A percentile compares a stretch with the other conserved stretches of the same genome.
Conservation (phyloP, 1,140 invertebrate genomes). For the Yoshiicerus persimilis region DNA sequence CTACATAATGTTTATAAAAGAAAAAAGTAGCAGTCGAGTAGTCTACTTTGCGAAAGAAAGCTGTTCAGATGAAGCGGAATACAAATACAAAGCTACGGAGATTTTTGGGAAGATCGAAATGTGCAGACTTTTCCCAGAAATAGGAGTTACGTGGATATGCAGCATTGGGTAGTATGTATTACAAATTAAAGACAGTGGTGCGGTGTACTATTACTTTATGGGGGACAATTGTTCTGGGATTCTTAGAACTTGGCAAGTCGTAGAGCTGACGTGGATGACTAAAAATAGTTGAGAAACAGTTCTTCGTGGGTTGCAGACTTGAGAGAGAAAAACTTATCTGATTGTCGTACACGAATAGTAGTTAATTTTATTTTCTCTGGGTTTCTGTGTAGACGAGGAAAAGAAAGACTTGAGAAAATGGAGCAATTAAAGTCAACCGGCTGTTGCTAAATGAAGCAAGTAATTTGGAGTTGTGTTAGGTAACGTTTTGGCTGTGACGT, state of each 20-base stretch:
- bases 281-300: neutral
- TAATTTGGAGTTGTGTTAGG: neutral
- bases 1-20: no score
- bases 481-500: neutral
- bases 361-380: neutral
- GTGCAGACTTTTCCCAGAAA: no score
- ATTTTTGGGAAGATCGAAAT: no score
- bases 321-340: no score
- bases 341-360: no score
- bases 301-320: neutral
- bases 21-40: no score
- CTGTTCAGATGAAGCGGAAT: no score
- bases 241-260: neutral
- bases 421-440: neutral
- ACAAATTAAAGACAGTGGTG: no score
- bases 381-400: neutral
- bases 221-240: neutral
- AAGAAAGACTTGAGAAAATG: neutral
- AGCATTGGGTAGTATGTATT: no score
- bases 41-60: no score
- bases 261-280: neutral
- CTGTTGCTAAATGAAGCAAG: neutral
- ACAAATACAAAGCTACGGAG: no score
- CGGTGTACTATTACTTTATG: neutral
- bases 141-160: no score